These are phyloP conservation scores for Maccullochella peelii DNA, from an alignment of 2,113 vertebrate species.

Conservation along the genomic window DNA sequence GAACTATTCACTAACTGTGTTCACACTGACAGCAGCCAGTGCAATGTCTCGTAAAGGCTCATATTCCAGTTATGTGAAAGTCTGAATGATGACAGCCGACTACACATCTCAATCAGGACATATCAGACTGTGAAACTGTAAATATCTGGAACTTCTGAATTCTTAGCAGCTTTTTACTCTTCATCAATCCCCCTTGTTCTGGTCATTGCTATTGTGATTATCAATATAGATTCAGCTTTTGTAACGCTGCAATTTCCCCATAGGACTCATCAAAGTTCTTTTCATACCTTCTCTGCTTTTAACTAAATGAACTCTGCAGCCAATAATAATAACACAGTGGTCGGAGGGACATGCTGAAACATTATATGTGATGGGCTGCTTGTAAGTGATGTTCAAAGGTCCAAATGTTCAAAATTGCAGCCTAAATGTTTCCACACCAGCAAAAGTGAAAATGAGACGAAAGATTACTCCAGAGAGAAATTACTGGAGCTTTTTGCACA, in stretches of 20 bases:
- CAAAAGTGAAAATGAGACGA: slow-evolving; percentile 31
- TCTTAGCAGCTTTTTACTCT: neutral
- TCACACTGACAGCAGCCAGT: slow-evolving; percentile 11
- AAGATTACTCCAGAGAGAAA: slow-evolving; percentile 39
- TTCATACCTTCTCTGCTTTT: slow-evolving; percentile 11
- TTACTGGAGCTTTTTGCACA: slow-evolving; percentile 24
- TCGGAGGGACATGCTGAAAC: neutral
- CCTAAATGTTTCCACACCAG: slow-evolving; percentile 33
- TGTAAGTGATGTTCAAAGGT: slow-evolving; percentile 1
- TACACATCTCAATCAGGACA: neutral
- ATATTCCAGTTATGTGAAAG: neutral
- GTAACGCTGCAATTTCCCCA: neutral
- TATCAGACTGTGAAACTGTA: too few species aligned
- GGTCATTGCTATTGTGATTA: neutral
- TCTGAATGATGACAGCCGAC: neutral
- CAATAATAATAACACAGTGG: neutral
- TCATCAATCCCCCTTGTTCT: neutral
- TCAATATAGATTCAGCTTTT: neutral
- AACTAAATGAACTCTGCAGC: slow-evolving; percentile 13
- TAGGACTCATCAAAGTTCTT: slow-evolving; percentile 11
- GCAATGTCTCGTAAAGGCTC: neutral
- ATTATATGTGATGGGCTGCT: neutral
- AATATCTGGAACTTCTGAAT: neutral
- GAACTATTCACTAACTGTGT: slow-evolving; percentile 32
- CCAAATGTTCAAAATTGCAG: neutral